phyloP scores from a whole-genome alignment of 2,888 invertebrate species.

The Drepanosiphum platanoidis region DNA sequence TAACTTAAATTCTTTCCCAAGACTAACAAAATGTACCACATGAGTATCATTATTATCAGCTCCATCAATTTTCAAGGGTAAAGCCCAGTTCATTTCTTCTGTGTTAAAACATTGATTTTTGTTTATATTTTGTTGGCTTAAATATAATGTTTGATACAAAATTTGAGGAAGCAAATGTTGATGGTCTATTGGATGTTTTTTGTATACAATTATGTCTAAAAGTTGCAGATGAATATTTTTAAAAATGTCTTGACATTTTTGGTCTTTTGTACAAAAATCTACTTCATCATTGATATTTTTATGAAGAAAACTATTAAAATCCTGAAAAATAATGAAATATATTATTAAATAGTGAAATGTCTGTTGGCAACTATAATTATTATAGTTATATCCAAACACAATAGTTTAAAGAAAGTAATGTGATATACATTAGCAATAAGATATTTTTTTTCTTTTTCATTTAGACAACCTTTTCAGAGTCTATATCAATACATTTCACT shows the following conservation, averaged over 20 bases:
- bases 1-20: conserved; percentile 31
- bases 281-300: conserved; percentile 1
- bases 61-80: conserved; percentile 27
- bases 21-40: conserved; percentile 23
- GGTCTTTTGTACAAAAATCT: background rate
- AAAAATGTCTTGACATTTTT: conserved; percentile 23
- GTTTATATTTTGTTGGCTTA: conserved; percentile 9
- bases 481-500: too few species aligned
- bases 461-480: too few species aligned
- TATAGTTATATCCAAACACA: too few species aligned
- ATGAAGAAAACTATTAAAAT: conserved; percentile 41
- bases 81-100: background rate
- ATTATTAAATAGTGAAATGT: background rate
- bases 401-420: too few species aligned
- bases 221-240: conserved; percentile 38
- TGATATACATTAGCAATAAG: too few species aligned
- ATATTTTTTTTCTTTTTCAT: too few species aligned
- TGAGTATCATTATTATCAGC: background rate
- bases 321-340: conserved; percentile 38
- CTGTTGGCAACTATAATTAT: too few species aligned
- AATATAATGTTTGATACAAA: conserved; percentile 50
- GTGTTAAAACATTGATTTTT: background rate
- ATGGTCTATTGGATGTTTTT: conserved; percentile 36
- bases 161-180: conserved; percentile 38
- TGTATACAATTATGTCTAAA: conserved; percentile 19